Conservation (phyloP, 2,113 vertebrate species). For the Mesitornis unicolor region DNA sequence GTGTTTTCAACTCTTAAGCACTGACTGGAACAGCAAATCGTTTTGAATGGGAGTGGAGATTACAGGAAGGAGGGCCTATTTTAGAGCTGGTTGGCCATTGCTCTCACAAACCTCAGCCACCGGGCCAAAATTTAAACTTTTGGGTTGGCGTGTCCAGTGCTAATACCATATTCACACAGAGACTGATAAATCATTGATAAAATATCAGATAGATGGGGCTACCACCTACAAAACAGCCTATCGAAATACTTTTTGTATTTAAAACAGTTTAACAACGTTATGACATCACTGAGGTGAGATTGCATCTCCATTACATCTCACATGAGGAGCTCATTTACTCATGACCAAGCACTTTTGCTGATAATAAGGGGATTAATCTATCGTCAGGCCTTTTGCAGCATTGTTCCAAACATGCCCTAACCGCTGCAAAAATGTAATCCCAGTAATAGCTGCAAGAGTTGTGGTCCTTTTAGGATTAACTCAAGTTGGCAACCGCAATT, state of each 20-base stretch:
- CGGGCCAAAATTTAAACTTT: neutral
- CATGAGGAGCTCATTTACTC: neutral
- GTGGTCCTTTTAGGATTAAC: neutral
- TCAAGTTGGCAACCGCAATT: neutral
- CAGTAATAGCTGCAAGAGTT: neutral
- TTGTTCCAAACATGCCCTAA: neutral
- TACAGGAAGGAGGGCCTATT: neutral
- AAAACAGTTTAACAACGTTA: neutral
- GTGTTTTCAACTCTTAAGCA: neutral
- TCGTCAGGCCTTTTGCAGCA: neutral
- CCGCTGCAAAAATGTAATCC: neutral
- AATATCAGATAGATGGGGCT: fast-evolving
- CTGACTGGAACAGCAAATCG: neutral
- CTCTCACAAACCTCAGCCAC: neutral
- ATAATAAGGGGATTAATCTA: neutral
- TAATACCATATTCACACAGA: neutral
- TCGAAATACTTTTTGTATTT: neutral
- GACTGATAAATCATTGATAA: neutral
- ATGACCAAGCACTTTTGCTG: neutral
- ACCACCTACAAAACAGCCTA: neutral
- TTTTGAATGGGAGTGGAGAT: neutral
- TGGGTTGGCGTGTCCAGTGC: neutral
- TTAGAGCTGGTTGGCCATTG: neutral
- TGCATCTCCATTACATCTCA: neutral
- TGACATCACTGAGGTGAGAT: neutral